Percentiles rank a stretch among this genome's conserved stretches.
Conservation (phyloP, 2,888 invertebrate species). For the Cantharis flavilabris region DNA sequence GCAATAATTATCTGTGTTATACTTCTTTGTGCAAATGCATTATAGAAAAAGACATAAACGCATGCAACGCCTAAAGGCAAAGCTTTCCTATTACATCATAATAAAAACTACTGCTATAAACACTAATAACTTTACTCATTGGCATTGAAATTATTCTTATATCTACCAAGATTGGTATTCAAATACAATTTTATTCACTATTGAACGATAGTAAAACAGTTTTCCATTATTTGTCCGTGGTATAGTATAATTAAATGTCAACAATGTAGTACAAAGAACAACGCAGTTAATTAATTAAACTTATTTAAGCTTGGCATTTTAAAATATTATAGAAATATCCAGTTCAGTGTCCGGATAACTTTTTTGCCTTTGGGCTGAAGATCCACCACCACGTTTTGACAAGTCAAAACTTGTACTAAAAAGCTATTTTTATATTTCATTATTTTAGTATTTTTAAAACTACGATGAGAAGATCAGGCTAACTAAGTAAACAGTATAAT, state of each 20-base stretch:
- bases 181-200: background rate
- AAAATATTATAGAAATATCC: background rate
- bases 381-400: no score
- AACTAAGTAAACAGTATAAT: no score
- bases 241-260: background rate
- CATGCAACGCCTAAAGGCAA: conserved; percentile 19
- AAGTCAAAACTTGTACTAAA: no score
- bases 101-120: conserved; percentile 28
- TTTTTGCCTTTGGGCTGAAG: background rate
- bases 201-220: background rate
- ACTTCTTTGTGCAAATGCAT: conserved; percentile 32
- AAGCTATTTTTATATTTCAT: no score
- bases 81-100: conserved; percentile 33
- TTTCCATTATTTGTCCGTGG: background rate
- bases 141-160: conserved; percentile 26
- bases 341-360: background rate
- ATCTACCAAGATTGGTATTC: conserved; percentile 2
- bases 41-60: conserved; percentile 23
- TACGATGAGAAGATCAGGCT: no score
- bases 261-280: background rate
- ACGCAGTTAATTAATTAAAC: background rate
- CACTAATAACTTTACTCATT: conserved; percentile 27
- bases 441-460: no score
- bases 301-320: background rate
- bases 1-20: conserved; percentile 31